These are phyloP conservation scores for Rousettus leschenaultii DNA, from an alignment of 2,113 vertebrate species.

Conservation along the genomic window DNA sequence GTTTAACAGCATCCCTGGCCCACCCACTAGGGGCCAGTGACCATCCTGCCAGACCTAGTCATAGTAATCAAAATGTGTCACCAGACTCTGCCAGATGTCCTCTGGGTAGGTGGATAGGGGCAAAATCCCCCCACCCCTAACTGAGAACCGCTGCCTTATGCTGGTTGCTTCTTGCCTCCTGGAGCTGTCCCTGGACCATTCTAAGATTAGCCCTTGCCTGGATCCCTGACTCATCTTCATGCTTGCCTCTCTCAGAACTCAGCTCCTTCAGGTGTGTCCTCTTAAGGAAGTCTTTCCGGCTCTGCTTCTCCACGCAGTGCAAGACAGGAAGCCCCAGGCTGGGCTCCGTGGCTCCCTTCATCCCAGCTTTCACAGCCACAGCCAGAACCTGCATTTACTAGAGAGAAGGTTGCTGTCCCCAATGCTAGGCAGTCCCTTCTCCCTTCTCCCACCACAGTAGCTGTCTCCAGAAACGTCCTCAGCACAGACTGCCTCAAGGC, in stretches of 20 bases:
- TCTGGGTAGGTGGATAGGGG: neutral
- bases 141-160: no score
- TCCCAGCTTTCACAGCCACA: neutral
- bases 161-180: neutral
- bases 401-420: neutral
- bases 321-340: neutral
- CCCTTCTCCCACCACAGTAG: neutral
- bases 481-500: neutral
- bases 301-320: neutral
- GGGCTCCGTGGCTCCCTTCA: rapidly evolving
- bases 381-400: neutral
- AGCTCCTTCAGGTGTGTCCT: neutral
- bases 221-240: neutral
- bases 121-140: neutral
- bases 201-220: neutral
- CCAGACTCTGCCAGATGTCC: neutral
- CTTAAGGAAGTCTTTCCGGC: neutral
- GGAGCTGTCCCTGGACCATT: neutral
- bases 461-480: neutral
- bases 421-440: neutral
- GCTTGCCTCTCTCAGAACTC: neutral
- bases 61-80: neutral
- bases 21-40: neutral
- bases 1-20: no score
- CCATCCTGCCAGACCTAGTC: neutral